Conservation (phyloP, 2,888 invertebrate species). For the Plagiodera versicolora region DNA sequence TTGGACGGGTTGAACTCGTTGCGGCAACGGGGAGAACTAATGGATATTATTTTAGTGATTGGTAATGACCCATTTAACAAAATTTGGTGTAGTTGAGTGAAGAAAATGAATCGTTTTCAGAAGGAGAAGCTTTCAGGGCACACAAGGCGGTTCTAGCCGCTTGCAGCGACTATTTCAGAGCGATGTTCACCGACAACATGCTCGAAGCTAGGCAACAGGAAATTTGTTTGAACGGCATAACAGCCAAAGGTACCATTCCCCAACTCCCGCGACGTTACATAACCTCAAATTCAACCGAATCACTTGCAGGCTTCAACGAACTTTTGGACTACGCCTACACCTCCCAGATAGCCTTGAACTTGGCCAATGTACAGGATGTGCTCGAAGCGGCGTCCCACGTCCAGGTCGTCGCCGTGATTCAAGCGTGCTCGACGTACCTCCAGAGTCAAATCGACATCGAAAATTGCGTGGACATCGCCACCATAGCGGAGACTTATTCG, state of each 20-base stretch:
- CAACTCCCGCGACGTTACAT: too few relatives aligned
- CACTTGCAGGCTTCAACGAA: conserved; percentile 57
- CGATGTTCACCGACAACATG: conserved; percentile 75
- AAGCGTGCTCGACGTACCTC: conserved; percentile 67
- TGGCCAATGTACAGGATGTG: conserved; percentile 66
- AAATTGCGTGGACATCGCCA: conserved; percentile 72
- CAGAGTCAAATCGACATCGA: conserved; percentile 69
- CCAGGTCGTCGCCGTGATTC: conserved; percentile 65
- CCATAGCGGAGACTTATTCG: conserved; percentile 70
- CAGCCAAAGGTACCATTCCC: conserved; percentile 62
- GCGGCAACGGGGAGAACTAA: conserved; percentile 62
- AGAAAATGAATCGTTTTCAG: conserved; percentile 17
- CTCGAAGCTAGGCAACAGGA: conserved; percentile 66
- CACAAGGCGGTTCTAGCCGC: conserved; percentile 72
- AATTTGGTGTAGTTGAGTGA: not conserved
- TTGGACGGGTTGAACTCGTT: conserved; percentile 65
- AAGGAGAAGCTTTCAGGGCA: conserved; percentile 66
- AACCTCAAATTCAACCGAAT: too few relatives aligned
- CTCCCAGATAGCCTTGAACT: conserved; percentile 63
- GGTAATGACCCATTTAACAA: conserved; percentile 44
- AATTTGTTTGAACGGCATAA: conserved; percentile 67
- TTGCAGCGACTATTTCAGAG: conserved; percentile 74
- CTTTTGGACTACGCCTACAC: conserved; percentile 73
- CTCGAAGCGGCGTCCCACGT: conserved; percentile 71
- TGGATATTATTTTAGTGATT: conserved; percentile 70